Percentiles rank a stretch among this genome's conserved stretches.
These are phyloP conservation scores for Crocodylus rhombifer DNA, from an alignment of 2,797 vertebrate species.

Conservation along the genomic window DNA sequence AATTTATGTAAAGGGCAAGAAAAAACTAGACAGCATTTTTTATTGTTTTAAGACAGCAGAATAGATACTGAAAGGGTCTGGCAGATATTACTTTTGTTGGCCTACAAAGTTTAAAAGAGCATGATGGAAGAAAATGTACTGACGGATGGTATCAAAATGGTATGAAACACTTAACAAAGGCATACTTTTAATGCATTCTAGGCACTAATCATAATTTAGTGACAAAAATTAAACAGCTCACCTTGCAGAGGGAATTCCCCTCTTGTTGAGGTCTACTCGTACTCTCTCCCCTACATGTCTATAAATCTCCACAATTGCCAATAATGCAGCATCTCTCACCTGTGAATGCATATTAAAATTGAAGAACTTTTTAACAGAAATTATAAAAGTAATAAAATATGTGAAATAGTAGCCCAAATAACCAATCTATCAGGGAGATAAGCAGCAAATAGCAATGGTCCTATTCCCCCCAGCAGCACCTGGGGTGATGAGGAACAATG, in stretches of 20 bases:
- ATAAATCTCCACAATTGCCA: slow-evolving; percentile 92
- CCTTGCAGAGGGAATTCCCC: slow-evolving; percentile 91
- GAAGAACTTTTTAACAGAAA: not conserved
- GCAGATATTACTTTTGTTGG: no score
- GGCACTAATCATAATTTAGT: not conserved
- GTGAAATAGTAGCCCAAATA: not conserved
- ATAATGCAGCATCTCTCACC: slow-evolving; percentile 93
- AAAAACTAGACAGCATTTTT: not conserved
- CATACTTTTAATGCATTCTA: not conserved
- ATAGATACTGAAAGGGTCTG: no score
- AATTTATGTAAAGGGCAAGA: not conserved
- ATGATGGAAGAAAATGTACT: not conserved
- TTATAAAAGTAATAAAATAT: not conserved
- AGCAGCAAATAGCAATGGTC: no score
- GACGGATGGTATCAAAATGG: not conserved
- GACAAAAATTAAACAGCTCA: slow-evolving; percentile 75
- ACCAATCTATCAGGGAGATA: not conserved
- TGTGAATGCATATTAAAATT: slow-evolving; percentile 64
- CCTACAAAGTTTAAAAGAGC: not conserved
- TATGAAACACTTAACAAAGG: not conserved
- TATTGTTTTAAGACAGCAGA: not conserved
- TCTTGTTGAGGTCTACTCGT: slow-evolving; percentile 88
- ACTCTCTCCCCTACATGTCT: slow-evolving; percentile 93
- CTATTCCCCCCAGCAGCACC: no score
- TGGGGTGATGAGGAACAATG: no score